Evolutionary conservation across 92 coral and sea anemone species (phyloP).

Genomic region (Epizoanthus ramosus): DNA sequence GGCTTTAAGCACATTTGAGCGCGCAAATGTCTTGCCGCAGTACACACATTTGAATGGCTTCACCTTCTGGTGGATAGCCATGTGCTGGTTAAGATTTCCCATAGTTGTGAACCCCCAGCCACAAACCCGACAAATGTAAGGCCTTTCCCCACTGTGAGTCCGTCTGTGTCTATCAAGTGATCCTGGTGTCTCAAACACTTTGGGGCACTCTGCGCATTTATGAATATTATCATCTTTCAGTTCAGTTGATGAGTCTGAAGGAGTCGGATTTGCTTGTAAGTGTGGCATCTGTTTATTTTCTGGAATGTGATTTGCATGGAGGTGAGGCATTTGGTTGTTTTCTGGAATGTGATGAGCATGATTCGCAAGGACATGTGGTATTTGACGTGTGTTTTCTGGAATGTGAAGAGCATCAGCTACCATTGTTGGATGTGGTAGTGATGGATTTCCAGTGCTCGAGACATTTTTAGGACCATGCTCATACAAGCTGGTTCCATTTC

Average conservation of each 20-base stretch:
- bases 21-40: conserved; percentile 94
- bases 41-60: conserved; percentile 91
- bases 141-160: conserved; percentile 85
- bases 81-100: conserved; percentile 86
- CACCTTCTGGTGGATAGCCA: conserved; percentile 91
- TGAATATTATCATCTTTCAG: conserved; percentile 51
- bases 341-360: no score
- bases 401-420: not conserved
- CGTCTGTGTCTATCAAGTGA: conserved; percentile 82
- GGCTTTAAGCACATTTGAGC: conserved; percentile 90
- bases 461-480: conserved; percentile 42
- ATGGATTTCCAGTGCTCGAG: not conserved
- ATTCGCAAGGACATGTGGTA: no score
- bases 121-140: conserved; percentile 85
- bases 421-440: conserved; percentile 10
- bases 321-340: no score
- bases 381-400: no score
- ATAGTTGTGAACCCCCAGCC: conserved; percentile 92
- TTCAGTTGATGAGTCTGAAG: not conserved
- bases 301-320: not conserved
- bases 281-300: conserved; percentile 34
- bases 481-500: conserved; percentile 25
- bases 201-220: conserved; percentile 71
- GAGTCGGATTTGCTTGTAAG: conserved; percentile 13
- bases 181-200: conserved; percentile 83